Evolutionary conservation across 2,113 vertebrate species (phyloP), one percentile per base, ranked within the genome.

Genomic region (Microtus ochrogaster): DNA sequence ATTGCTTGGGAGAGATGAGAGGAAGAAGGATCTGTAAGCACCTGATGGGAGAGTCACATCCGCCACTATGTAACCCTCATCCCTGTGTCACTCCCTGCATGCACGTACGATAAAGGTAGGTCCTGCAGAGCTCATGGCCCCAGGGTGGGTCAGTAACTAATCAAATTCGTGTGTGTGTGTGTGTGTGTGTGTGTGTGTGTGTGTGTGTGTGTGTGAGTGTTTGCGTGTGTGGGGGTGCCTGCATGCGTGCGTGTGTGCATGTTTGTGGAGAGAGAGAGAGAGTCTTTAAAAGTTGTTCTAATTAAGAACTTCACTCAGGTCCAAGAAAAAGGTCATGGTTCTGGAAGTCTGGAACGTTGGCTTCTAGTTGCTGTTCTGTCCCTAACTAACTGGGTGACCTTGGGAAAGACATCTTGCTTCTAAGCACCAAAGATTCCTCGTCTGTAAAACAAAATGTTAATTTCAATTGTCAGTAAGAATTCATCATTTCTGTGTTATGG

Each of bases 391-490:
- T 58, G 36, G 66, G 39, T 61, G 19, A 85, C 58, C 61, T 74
- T 63, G 72, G 30, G 14, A 84, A 72, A 77, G 41, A 84, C 24
- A 65, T 36, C 39, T 92, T 68, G 22, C 28, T 89, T 93, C 92
- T 58, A n/a, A 36, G 47, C 8, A 22, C 36, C 52, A 4, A 52
- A 52, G 13, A 52, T 52, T 52, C 52, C 52, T 52, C 13, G 14
- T 52, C 36, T 39, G 2, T 72, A 81, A 87, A 91, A 91, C 6
- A 73, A 94, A 65, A 47, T 26, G 39, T 3, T n/a, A 30, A 19
- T 41, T 49, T 92, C 1, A 0, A 3, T 39, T 49, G 66, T 24
- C 21, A 5, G 1, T 52, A 58, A 91, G 21, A 14, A 30, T 2
- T 4, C 63, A 47, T 22, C n/a, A 26, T 28, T 2, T 39, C 49